Percentiles rank a stretch among this genome's conserved stretches.
phyloP scores from a whole-genome alignment of 2,888 invertebrate species.

The Agrochola circellaris region DNA sequence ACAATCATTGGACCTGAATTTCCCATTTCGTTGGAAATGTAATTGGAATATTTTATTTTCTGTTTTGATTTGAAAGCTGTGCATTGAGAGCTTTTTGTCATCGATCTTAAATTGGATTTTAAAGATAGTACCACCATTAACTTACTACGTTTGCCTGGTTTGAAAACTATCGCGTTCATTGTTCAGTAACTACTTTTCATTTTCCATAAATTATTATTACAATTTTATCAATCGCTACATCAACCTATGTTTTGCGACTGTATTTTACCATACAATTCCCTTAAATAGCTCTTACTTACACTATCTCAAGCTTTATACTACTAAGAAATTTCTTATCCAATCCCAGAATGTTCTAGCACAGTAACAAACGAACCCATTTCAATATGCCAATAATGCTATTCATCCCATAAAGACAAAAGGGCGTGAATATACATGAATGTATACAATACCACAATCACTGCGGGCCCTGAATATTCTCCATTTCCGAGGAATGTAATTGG shows the following conservation, averaged over 20 bases:
- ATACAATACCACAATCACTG: conserved; percentile 41
- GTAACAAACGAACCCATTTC: conserved; percentile 31
- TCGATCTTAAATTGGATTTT: conserved; percentile 24
- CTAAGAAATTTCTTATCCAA: not conserved
- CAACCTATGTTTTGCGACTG: not conserved
- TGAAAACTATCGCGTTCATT: not conserved
- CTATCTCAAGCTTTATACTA: not conserved
- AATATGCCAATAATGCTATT: conserved; percentile 44
- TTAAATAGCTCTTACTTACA: not conserved
- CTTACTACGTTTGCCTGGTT: not conserved
- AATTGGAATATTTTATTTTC: conserved; percentile 61
- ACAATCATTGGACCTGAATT: conserved; percentile 56
- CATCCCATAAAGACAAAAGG: conserved; percentile 34
- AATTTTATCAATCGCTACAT: not conserved
- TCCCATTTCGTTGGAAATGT: conserved; percentile 51
- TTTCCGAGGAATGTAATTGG: conserved; percentile 53
- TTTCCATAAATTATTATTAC: not conserved
- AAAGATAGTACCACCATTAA: not conserved
- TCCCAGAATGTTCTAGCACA: not conserved
- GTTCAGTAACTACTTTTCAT: not conserved
- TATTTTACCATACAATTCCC: not conserved
- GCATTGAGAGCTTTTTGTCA: conserved; percentile 21
- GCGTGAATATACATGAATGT: conserved; percentile 41
- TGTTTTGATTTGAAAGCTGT: conserved; percentile 11
- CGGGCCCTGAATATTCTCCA: conserved; percentile 46